A percentile compares a stretch with the other conserved stretches of the same genome.
Evolutionary conservation across 30 jellyfish, hydroid and myxozoan species (phyloP).

Genomic region (Chrysaora quinquecirrha): DNA sequence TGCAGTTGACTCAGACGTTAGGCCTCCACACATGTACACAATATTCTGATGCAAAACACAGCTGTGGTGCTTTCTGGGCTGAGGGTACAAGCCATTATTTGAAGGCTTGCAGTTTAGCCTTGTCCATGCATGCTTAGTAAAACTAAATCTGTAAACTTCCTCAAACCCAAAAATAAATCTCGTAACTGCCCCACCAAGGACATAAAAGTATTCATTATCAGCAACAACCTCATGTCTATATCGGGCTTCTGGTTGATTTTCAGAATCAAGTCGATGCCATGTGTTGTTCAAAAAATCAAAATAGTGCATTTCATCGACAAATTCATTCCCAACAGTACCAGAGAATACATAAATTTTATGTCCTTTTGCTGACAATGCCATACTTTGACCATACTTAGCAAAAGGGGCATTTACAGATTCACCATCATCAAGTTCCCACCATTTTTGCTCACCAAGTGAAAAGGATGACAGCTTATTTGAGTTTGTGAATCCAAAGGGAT

Average conservation of each 20-base stretch:
- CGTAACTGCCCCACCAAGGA: slow-evolving; percentile 75
- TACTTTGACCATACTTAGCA: slow-evolving; percentile 82
- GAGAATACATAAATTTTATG: slow-evolving; percentile 51
- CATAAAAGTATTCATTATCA: slow-evolving; percentile 35
- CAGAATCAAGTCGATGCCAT: slow-evolving; percentile 51
- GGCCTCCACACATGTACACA: slow-evolving; percentile 84
- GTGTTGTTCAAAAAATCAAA: slow-evolving; percentile 23
- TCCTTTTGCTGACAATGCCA: slow-evolving; percentile 42
- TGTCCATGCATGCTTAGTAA: slow-evolving; percentile 41
- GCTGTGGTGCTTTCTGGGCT: slow-evolving; percentile 74
- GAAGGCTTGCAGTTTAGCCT: slow-evolving; percentile 47
- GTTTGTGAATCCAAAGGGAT: slow-evolving; percentile 74
- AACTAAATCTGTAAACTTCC: slow-evolving; percentile 41
- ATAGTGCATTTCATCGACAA: slow-evolving; percentile 70
- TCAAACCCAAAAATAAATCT: slow-evolving; percentile 38
- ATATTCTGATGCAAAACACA: slow-evolving; percentile 58
- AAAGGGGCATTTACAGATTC: slow-evolving; percentile 21
- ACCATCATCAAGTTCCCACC: slow-evolving; percentile 36
- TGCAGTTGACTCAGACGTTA: neutral
- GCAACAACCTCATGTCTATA: slow-evolving; percentile 84
- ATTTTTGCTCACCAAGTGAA: slow-evolving; percentile 39
- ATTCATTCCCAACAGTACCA: slow-evolving; percentile 75
- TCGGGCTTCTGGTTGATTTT: slow-evolving; percentile 51
- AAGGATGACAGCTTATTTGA: slow-evolving; percentile 46
- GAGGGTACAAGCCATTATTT: slow-evolving; percentile 39